These are phyloP conservation scores for Axinella damicornis DNA, from an alignment of 37 sponge, comb jelly and placozoan species.

Conservation along the genomic window DNA sequence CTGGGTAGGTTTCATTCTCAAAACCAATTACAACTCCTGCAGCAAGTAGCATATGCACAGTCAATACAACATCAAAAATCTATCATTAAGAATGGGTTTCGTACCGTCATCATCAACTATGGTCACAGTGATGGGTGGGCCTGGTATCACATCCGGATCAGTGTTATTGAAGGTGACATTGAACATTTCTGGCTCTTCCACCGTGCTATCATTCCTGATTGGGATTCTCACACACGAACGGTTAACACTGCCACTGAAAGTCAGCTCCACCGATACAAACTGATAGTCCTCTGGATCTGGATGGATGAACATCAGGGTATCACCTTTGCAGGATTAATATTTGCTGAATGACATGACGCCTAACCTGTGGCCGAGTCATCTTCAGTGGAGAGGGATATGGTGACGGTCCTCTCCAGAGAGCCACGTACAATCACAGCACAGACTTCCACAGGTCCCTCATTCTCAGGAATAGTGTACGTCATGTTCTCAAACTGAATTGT, in stretches of 20 bases:
- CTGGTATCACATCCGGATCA: no score
- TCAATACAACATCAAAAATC: no score
- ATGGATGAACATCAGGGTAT: no score
- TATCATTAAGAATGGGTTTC: no score
- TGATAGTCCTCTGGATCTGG: background rate
- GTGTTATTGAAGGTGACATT: no score
- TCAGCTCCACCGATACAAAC: background rate
- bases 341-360: no score
- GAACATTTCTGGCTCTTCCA: no score
- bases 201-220: no score
- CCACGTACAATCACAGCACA: background rate
- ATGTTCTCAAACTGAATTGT: background rate
- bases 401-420: background rate
- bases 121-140: no score
- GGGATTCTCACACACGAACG: background rate
- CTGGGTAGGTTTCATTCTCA: background rate
- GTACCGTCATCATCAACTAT: no score
- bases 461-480: background rate
- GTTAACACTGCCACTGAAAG: background rate
- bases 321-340: no score
- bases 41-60: no score
- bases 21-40: background rate
- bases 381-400: background rate
- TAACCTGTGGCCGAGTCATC: background rate
- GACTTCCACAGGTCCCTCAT: slow-evolving; percentile 8